phyloP scores from a whole-genome alignment of 92 coral and sea anemone species.

The Nematostella vectensis region DNA sequence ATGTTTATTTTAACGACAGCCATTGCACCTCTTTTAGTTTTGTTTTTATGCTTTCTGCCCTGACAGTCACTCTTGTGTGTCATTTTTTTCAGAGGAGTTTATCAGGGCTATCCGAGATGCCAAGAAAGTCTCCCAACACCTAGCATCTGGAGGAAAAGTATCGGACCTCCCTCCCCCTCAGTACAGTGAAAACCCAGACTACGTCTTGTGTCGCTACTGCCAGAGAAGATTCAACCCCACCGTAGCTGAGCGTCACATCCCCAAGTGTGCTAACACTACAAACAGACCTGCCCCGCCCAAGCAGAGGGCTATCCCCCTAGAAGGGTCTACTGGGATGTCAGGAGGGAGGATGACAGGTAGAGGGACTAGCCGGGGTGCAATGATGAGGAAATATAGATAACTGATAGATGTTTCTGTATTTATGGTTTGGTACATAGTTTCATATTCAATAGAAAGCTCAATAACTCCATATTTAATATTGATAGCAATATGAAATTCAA shows the following conservation, averaged over 20 bases:
- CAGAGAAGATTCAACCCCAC: slow-evolving; percentile 86
- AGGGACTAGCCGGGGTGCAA: slow-evolving; percentile 23
- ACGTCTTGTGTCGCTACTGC: slow-evolving; percentile 80
- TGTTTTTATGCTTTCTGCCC: too few species aligned
- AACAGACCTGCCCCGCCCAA: slow-evolving; percentile 94
- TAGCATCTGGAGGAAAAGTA: slow-evolving; percentile 81
- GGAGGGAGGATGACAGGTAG: slow-evolving; percentile 14
- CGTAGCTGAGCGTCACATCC: slow-evolving; percentile 96
- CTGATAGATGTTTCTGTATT: too few species aligned
- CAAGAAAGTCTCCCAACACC: slow-evolving; percentile 68
- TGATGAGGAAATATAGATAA: slow-evolving; percentile 23
- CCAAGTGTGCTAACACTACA: slow-evolving; percentile 75
- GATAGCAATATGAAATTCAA: too few species aligned
- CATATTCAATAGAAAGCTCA: too few species aligned
- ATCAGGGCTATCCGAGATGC: slow-evolving; percentile 88
- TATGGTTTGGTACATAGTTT: too few species aligned
- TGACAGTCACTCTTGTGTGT: too few species aligned
- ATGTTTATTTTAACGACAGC: too few species aligned
- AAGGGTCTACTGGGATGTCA: slow-evolving; percentile 27
- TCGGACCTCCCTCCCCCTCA: slow-evolving; percentile 98
- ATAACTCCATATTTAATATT: too few species aligned
- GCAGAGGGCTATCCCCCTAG: slow-evolving; percentile 65
- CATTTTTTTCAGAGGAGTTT: slow-evolving; percentile 99
- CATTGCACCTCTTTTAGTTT: too few species aligned
- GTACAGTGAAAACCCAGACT: slow-evolving; percentile 95